phyloP scores from a whole-genome alignment of 2,888 invertebrate genomes.

The Epinotia demarniana region DNA sequence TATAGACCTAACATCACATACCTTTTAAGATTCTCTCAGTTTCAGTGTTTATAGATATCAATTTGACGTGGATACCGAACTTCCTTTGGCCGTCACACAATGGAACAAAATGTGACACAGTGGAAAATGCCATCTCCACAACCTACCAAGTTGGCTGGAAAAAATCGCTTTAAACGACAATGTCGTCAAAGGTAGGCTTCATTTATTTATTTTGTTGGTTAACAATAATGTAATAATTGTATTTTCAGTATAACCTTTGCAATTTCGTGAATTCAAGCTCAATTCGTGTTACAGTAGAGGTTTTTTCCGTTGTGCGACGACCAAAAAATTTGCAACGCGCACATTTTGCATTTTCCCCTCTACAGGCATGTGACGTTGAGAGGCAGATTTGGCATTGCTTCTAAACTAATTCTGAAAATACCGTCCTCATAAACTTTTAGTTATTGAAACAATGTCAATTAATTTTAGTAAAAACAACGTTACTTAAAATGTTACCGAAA shows the following conservation, averaged over 20 bases:
- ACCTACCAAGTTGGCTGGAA: background rate
- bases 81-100: background rate
- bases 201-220: background rate
- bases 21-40: background rate
- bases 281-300: background rate
- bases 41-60: too few species aligned
- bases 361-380: background rate
- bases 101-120: background rate
- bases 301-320: background rate
- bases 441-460: constrained; percentile 35
- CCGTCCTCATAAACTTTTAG: constrained; percentile 18
- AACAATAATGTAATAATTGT: too few species aligned
- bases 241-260: too few species aligned
- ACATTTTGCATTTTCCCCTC: background rate
- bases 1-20: background rate
- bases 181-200: background rate
- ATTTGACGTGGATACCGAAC: background rate
- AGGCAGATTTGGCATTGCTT: constrained; percentile 26
- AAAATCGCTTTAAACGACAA: background rate
- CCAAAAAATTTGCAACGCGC: background rate
- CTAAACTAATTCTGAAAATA: constrained; percentile 11
- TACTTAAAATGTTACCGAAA: constrained; percentile 6
- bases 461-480: constrained; percentile 23
- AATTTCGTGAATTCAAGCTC: background rate
- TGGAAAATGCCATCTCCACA: background rate